Evolutionary conservation across 2,113 vertebrate genomes (phyloP).

Genomic region (Tyto alba): DNA sequence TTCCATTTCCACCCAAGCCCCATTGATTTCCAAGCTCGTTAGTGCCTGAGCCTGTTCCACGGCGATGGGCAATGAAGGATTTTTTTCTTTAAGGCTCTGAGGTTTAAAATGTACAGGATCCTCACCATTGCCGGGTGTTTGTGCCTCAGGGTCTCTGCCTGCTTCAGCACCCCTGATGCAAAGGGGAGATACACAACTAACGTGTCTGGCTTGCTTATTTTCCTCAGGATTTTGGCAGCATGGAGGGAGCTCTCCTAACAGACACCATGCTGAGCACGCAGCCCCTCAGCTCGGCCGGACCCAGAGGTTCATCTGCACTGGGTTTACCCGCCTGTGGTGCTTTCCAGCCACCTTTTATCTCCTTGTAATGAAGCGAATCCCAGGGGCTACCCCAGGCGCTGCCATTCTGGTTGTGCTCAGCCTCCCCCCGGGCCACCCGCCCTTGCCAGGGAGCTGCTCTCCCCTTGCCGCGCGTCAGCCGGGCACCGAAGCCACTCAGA

Average conservation of each 20-base stretch:
- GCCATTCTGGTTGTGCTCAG: neutral
- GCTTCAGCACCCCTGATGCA: neutral
- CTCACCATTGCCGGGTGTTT: neutral
- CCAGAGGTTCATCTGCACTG: neutral
- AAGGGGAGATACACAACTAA: neutral
- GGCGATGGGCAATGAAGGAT: neutral
- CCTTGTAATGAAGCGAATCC: neutral
- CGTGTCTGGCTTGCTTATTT: neutral
- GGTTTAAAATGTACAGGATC: neutral
- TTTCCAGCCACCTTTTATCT: neutral
- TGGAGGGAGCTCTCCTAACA: neutral
- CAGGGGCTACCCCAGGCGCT: neutral
- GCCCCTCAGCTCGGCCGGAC: neutral
- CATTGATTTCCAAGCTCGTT: neutral
- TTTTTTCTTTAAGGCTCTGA: neutral
- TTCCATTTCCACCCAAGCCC: neutral
- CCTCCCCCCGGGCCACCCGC: neutral
- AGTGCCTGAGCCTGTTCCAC: neutral
- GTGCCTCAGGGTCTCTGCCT: neutral
- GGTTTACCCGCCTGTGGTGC: fast-evolving
- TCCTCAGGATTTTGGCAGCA: neutral
- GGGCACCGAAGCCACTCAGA: neutral
- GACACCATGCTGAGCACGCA: fast-evolving
- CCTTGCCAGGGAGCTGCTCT: neutral
- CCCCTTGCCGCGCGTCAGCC: neutral